Conservation (phyloP, 2,797 vertebrate species). For the Poeciliopsis presidionis region DNA sequence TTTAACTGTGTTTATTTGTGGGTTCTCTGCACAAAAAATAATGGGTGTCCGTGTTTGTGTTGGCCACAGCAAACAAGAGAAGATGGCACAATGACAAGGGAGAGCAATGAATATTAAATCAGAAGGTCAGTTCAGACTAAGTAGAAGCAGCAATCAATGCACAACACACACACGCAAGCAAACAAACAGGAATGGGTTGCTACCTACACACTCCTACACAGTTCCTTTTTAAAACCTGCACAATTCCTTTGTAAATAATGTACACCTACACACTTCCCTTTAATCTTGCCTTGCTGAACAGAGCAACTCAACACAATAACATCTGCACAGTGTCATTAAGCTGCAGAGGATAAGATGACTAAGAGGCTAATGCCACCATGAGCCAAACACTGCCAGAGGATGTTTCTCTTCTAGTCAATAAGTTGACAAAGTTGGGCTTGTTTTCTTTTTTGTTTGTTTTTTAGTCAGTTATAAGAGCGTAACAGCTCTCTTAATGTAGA, state of each 20-base stretch:
- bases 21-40: not conserved
- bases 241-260: conserved; percentile 51
- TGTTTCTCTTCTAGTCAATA: conserved; percentile 11
- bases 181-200: conserved; percentile 33
- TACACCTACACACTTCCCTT: conserved; percentile 51
- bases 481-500: too few species aligned
- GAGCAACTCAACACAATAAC: conserved; percentile 34
- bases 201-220: conserved; percentile 64
- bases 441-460: not conserved
- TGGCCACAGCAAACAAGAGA: conserved; percentile 15
- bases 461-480: not conserved
- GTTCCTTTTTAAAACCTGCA: conserved; percentile 50
- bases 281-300: conserved; percentile 44
- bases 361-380: conserved; percentile 4
- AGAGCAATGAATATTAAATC: conserved; percentile 47
- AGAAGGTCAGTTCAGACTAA: conserved; percentile 56
- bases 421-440: not conserved
- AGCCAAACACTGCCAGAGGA: conserved; percentile 3
- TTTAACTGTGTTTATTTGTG: conserved; percentile 6
- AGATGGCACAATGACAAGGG: conserved; percentile 23
- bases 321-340: conserved; percentile 28
- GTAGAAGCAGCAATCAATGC: conserved; percentile 43
- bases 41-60: conserved; percentile 14
- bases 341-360: not conserved
- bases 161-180: conserved; percentile 25